These are phyloP conservation scores for Sebastes itinus DNA, from an alignment of 2,797 vertebrate genomes.

Conservation along the genomic window DNA sequence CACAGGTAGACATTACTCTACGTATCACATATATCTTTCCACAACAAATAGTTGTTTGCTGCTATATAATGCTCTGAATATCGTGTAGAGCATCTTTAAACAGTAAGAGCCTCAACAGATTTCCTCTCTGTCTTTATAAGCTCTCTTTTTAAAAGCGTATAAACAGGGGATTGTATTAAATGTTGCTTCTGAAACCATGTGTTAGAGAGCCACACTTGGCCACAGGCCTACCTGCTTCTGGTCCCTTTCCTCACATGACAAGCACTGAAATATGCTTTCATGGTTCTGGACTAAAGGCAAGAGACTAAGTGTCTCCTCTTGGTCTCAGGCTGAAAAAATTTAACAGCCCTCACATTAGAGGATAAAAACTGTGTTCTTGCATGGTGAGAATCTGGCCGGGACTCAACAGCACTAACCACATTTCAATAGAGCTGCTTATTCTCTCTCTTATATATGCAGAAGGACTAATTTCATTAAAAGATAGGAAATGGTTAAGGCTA, in stretches of 20 bases:
- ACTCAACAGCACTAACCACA: constrained; percentile 37
- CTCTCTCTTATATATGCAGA: neutral
- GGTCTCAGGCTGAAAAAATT: constrained; percentile 31
- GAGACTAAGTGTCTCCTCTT: constrained; percentile 53
- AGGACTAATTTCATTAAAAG: constrained; percentile 13
- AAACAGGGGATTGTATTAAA: constrained; percentile 17
- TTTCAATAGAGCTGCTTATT: constrained; percentile 37
- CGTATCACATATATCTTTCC: no score
- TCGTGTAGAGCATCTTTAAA: neutral
- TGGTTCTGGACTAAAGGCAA: constrained; percentile 51
- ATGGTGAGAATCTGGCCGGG: constrained; percentile 36
- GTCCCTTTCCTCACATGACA: constrained; percentile 40
- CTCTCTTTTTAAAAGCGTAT: neutral
- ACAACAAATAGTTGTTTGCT: no score
- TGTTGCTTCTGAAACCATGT: constrained; percentile 21
- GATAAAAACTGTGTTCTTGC: constrained; percentile 43
- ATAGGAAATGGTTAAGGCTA: neutral
- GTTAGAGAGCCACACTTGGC: constrained; percentile 22
- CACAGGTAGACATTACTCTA: no score
- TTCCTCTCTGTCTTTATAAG: constrained; percentile 1
- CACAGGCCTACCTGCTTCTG: constrained; percentile 31
- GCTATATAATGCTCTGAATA: no score
- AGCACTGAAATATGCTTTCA: constrained; percentile 49
- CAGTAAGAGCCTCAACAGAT: constrained; percentile 1
- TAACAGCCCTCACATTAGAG: constrained; percentile 58